Evolutionary conservation across 2,113 vertebrate genomes (phyloP).

Genomic region (Xiphophorus hellerii): DNA sequence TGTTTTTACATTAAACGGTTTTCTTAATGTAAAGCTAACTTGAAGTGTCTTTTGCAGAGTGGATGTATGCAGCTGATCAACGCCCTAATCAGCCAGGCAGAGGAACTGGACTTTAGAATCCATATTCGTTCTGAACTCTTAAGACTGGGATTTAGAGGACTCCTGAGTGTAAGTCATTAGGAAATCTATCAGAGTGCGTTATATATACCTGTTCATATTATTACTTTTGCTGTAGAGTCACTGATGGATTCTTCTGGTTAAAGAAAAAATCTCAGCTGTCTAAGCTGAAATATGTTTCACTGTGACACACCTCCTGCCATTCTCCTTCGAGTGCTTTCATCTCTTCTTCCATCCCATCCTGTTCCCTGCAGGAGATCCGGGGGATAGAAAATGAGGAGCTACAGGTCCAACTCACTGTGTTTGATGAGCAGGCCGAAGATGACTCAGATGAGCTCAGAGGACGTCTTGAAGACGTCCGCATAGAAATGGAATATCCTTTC

Average conservation of each 20-base stretch:
- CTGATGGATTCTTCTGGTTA: constrained; percentile 4
- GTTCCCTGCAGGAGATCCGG: constrained; percentile 81
- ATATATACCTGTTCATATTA: constrained; percentile 23
- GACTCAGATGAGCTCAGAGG: constrained; percentile 88
- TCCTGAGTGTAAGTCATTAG: constrained; percentile 78
- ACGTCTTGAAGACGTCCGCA: constrained; percentile 88
- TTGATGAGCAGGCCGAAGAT: constrained; percentile 90
- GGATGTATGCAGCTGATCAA: constrained; percentile 91
- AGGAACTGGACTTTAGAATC: constrained; percentile 91
- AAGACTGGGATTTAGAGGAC: constrained; percentile 82
- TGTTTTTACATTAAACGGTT: neutral
- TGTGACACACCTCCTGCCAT: constrained; percentile 19
- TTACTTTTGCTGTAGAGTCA: constrained; percentile 10
- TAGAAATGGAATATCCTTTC: constrained; percentile 97
- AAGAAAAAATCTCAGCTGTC: constrained; percentile 26
- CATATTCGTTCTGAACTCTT: constrained; percentile 90
- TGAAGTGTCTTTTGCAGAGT: constrained; percentile 71
- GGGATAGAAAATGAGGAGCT: constrained; percentile 90
- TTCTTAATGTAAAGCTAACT: constrained; percentile 12
- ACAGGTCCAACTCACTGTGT: constrained; percentile 86
- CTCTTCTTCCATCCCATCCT: constrained; percentile 6
- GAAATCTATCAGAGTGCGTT: neutral
- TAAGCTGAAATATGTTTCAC: constrained; percentile 28
- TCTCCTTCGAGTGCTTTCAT: constrained; percentile 24
- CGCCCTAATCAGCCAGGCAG: constrained; percentile 85